Evolutionary conservation across 2,888 invertebrate species (phyloP).

Genomic region (Trissolcus japonicus): DNA sequence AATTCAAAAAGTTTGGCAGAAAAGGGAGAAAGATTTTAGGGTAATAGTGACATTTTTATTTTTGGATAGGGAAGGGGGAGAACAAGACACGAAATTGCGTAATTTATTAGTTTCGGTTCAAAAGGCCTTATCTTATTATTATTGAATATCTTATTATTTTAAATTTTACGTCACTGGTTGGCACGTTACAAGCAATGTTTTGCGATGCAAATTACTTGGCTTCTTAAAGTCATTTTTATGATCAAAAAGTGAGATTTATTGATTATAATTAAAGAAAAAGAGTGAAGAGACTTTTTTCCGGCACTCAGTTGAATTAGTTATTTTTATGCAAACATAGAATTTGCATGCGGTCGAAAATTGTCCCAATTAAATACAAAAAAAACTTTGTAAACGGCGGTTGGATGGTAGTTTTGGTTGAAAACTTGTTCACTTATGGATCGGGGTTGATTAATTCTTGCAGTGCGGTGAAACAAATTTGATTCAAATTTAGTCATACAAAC

Average conservation of each 20-base stretch:
- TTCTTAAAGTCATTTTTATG: constrained; percentile 12
- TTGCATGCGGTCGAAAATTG: no score
- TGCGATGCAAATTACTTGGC: constrained; percentile 22
- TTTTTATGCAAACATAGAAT: not conserved
- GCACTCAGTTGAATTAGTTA: not conserved
- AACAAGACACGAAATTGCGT: no score
- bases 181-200: constrained; percentile 20
- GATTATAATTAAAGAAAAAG: constrained; percentile 4
- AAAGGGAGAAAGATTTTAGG: no score
- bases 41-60: no score
- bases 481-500: constrained; percentile 36
- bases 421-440: no score
- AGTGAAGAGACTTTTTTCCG: not conserved
- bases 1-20: no score
- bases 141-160: constrained; percentile 7
- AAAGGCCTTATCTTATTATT: no score
- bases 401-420: no score
- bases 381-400: no score
- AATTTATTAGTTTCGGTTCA: no score
- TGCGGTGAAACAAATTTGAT: constrained; percentile 14
- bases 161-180: constrained; percentile 23
- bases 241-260: constrained; percentile 11
- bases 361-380: no score
- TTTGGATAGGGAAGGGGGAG: no score
- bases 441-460: not conserved